Percentiles rank a stretch among this genome's conserved stretches.
These are phyloP conservation scores for Platyscapa corneri DNA, from an alignment of 1,140 invertebrate genomes.

Conservation along the genomic window DNA sequence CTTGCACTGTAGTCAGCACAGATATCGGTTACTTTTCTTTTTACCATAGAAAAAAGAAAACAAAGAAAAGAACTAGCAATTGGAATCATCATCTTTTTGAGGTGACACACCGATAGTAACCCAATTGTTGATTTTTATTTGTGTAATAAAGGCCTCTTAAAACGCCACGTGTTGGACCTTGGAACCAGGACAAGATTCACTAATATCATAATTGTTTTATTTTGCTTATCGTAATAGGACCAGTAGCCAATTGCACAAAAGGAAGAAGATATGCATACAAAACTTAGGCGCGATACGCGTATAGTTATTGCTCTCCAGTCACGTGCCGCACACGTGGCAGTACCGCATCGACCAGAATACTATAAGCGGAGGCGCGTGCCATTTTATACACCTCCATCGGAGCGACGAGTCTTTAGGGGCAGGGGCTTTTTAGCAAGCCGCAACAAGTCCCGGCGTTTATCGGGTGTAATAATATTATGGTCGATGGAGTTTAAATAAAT, in stretches of 20 bases:
- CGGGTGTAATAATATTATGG: slow-evolving; percentile 39
- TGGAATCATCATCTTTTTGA: not conserved
- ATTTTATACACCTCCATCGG: slow-evolving; percentile 13
- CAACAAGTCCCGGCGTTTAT: slow-evolving; percentile 46
- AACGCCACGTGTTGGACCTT: slow-evolving; percentile 28
- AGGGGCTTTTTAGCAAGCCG: not conserved
- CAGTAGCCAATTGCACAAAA: not conserved
- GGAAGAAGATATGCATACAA: not conserved
- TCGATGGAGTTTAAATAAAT: slow-evolving; percentile 35
- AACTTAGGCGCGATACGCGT: not conserved
- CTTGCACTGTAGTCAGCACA: not conserved
- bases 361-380: not conserved
- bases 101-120: not conserved
- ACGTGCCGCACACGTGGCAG: slow-evolving; percentile 62
- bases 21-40: slow-evolving; percentile 33
- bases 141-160: not conserved
- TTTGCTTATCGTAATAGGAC: not conserved
- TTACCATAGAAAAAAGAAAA: not conserved
- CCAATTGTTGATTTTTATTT: not conserved
- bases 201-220: slow-evolving; percentile 33
- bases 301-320: slow-evolving; percentile 43
- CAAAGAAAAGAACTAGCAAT: not conserved
- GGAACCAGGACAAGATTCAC: not conserved
- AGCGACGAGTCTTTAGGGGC: not conserved
- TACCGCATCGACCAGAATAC: slow-evolving; percentile 12